Evolutionary conservation across 2,888 invertebrate genomes (phyloP), one percentile per base, ranked within the genome.

Genomic region (Leptinotarsa haldemani): DNA sequence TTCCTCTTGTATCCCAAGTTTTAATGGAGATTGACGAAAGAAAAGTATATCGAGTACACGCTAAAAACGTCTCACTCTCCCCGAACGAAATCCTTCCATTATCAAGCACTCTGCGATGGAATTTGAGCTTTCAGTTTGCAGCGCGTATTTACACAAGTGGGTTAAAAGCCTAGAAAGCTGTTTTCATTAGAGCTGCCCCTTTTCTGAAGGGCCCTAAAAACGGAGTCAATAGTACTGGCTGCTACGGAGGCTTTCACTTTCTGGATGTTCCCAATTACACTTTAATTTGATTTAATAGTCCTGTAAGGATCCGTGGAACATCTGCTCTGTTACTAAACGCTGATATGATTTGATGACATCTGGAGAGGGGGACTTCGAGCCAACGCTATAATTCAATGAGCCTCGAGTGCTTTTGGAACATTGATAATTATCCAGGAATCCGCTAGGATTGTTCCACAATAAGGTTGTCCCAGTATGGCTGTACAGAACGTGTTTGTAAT

Each of bases 261-360:
- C 56, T 22, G 56, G 56, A 56, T 56, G 56, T 22, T 56, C 56
- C 56, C 12, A 56, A 56, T 56, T 56, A 56, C 56, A 20, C 56
- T 56, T 56, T 56, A 56, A 56, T 56, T 56, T 56, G 56, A 56
- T 56, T 56, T 56, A 15, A 56, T 22, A 20, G 56, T 22, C 56
- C 22, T 15, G 56, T 22, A 56, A 56, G 56, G 56, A 56, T 56
- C 22, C 56, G 3, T 13, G 22, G 56, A 56, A 56, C 56, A 56
- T 52, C 52, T 52, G 56, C 22, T 20, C 20, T 16, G 22, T 22
- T 22, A 4, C 56, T 20, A 22, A 56, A 56, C 56, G 22, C 56
- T 56, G 13, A 56, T 56, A 56, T 56, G 3, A 56, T 56, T 22
- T 56, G 3, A 12, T 20, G 13, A 25, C 25, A 56, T 56, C 56